Conservation (phyloP, 1,140 invertebrate species). For the Charaxes varanes region DNA sequence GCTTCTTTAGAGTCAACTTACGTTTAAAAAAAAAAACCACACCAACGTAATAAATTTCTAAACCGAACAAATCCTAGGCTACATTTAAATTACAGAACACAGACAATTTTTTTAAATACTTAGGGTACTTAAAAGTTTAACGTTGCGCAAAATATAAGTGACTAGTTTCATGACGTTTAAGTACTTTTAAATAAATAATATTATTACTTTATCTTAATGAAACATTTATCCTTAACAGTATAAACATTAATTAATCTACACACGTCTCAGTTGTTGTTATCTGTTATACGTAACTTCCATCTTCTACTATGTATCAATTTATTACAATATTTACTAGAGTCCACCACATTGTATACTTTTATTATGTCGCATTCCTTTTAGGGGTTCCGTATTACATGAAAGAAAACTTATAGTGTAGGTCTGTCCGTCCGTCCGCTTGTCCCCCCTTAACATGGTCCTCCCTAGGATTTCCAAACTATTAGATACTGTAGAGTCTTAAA, state of each 20-base stretch:
- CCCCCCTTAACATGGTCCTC: no score
- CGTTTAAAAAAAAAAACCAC: slow-evolving; percentile 71
- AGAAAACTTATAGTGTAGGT: no score
- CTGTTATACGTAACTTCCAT: neutral
- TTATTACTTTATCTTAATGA: slow-evolving; percentile 53
- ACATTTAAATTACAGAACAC: slow-evolving; percentile 69
- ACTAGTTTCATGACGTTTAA: slow-evolving; percentile 75
- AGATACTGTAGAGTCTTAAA: no score
- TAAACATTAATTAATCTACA: slow-evolving; percentile 15
- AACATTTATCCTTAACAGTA: slow-evolving; percentile 66
- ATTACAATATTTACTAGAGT: no score
- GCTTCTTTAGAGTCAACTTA: slow-evolving; percentile 55
- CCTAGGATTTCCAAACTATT: no score
- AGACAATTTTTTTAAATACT: slow-evolving; percentile 60
- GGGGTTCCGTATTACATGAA: no score
- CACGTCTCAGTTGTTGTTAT: slow-evolving; percentile 9
- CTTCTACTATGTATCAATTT: no score
- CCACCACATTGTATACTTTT: no score
- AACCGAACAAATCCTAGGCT: slow-evolving; percentile 64
- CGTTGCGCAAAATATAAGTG: slow-evolving; percentile 74
- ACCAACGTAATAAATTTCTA: slow-evolving; percentile 69
- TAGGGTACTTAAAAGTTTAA: slow-evolving; percentile 65
- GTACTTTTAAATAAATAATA: slow-evolving; percentile 72
- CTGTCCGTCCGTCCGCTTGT: no score
- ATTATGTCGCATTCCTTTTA: no score